Evolutionary conservation across 2,113 vertebrate species (phyloP).

Genomic region (Sylvietta virens): DNA sequence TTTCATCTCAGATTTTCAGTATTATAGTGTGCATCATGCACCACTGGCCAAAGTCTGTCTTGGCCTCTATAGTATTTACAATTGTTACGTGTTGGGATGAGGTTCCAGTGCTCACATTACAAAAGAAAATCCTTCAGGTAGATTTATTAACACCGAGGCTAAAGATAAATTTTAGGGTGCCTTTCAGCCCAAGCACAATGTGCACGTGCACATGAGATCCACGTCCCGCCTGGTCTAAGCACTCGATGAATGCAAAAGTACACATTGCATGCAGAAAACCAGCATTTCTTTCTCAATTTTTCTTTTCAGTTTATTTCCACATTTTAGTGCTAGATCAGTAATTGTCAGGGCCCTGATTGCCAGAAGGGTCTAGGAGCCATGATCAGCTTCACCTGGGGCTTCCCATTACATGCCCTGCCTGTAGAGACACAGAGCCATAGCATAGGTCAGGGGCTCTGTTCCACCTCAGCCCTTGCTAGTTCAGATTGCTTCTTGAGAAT

Average conservation of each 20-base stretch:
- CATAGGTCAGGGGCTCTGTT: background rate
- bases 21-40: background rate
- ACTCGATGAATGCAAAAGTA: background rate
- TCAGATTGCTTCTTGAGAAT: background rate
- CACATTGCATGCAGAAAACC: background rate
- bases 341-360: background rate
- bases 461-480: background rate
- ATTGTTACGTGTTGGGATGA: background rate
- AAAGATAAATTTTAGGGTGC: rapidly evolving
- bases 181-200: background rate
- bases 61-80: background rate
- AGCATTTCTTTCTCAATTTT: background rate
- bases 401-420: background rate
- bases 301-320: background rate
- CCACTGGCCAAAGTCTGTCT: background rate
- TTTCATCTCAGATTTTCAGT: background rate
- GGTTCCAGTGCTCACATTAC: background rate
- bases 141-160: background rate
- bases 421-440: background rate
- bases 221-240: background rate
- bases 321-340: background rate
- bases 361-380: background rate
- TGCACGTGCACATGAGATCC: background rate
- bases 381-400: background rate
- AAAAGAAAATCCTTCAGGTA: background rate